Conservation (phyloP, 23 tunicate species). For the Phallusia fumigata region DNA sequence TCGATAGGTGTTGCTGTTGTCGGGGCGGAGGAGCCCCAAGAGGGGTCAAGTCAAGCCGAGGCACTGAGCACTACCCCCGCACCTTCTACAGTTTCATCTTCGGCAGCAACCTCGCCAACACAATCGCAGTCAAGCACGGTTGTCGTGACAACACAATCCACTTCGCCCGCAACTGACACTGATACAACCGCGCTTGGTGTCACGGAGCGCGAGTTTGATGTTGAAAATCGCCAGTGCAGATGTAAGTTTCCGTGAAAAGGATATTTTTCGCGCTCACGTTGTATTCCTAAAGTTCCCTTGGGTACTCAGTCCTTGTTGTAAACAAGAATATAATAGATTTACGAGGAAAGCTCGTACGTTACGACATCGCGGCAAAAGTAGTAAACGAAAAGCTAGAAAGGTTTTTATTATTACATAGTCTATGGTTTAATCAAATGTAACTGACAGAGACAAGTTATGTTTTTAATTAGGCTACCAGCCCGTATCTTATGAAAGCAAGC, state of each 20-base stretch:
- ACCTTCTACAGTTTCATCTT: neutral
- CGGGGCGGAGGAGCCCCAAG: neutral
- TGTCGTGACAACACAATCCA: constrained; percentile 15
- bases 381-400: too few relatives aligned
- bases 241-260: neutral
- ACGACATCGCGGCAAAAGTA: too few relatives aligned
- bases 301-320: too few relatives aligned
- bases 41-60: neutral
- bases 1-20: neutral
- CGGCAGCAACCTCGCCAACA: neutral
- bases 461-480: too few relatives aligned
- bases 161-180: constrained; percentile 9
- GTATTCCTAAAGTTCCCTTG: too few relatives aligned
- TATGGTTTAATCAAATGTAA: too few relatives aligned
- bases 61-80: neutral
- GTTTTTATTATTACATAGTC: too few relatives aligned
- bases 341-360: too few relatives aligned
- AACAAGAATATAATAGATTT: too few relatives aligned
- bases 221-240: constrained; percentile 22
- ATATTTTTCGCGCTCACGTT: too few relatives aligned
- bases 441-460: too few relatives aligned
- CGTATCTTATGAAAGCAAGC: too few relatives aligned
- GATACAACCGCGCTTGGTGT: neutral
- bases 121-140: constrained; percentile 18
- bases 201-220: neutral